Evolutionary conservation across 2,888 invertebrate genomes (phyloP), one percentile per base, ranked within the genome.

Genomic region (Ectropis crepuscularia): DNA sequence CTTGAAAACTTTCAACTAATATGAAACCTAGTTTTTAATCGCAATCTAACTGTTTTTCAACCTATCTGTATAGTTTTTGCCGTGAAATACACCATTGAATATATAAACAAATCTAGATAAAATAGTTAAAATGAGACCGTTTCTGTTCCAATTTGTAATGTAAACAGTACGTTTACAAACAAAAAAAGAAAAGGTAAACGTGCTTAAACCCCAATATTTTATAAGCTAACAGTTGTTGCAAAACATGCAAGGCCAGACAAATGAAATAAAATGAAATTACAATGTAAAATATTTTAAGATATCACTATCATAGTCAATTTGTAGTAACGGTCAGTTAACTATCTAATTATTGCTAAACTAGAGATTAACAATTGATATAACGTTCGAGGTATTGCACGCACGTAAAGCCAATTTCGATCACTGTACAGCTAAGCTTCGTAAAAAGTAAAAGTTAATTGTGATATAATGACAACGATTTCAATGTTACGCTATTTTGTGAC

Each of bases 361-460:
- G 6, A 46, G 42, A 50, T 58, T 39, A 60, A 28, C 43, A 43
- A 37, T 43, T 16, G 54, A 61, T 39, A 41, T 50, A 41, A 16
- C 54, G 50, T 68, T 64, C 54, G 62, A 71, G 63, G 66, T 68
- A 69, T 61, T 61, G 49, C 67, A 68, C 65, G 68, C 68, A 67
- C 70, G 68, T 70, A 67, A 65, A 68, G 38, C 51, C 12, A 67
- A 59, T 66, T 67, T 53, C 54, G 58, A 50, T 53, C 53, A 53
- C 61, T 53, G 65, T 69, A 49, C 65, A 61, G 69, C 68, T 47
- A 70, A 61, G 53, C 62, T 55, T 68, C 71, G 61, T 72, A 73
- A 78, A 80, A 81, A 82, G 80, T 76, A 79, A 81, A 79, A 82
- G 81, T 75, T 63, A 61, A 73, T 36, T 63, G 67, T 77, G 74